Base-by-base conservation (phyloP, 1,140 invertebrate species). In the Dreissena rostriformis region DNA sequence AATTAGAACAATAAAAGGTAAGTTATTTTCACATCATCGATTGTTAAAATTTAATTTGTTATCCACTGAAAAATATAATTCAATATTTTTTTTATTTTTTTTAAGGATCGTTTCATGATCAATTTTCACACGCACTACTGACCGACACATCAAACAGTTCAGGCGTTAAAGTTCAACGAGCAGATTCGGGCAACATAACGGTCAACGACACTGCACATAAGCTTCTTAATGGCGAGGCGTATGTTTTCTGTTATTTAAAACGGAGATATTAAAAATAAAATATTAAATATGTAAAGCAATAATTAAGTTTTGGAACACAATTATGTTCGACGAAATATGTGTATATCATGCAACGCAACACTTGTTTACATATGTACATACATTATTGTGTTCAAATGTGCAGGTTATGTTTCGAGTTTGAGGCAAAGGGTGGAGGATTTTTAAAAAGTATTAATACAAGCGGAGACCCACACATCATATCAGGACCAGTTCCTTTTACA, bases 381-480 rank as follows among this genome's bases (percentile, higher is more conserved):
- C 39, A 39, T 39, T 39, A 39, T 39, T 39, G 39, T 39, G 39
- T 39, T 39, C 2, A 39, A 39, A 39, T 5, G 2, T 8, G 22
- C n/a, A 75, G 73, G 26, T 19, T 75, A 2, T 75, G 73, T 65
- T n/a, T 75, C 1, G 24, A 75, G 51, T 75, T 26, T 29, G 28
- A 75, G 28, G 73, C 73, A 28, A 24, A n/a, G 0, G 73, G 73
- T 19, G 73, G 73, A 1, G 73, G 73, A 0, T 75, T 63, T 17
- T 24, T 75, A 10, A 75, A 75, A 39, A 57, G 73, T n/a, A 26
- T 29, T 39, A 28, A 75, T 26, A 39, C 39, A 8, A 1, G 24
- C 0, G 6, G n/a, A n/a, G n/a, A n/a, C n/a, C 24, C 39, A 29
- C 4, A 19, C 14, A 29, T 5, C 17, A n/a, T 39, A 2, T 22